Evolutionary conservation across 2,113 vertebrate species (phyloP).

Genomic region (Pomatostomus ruficeps): DNA sequence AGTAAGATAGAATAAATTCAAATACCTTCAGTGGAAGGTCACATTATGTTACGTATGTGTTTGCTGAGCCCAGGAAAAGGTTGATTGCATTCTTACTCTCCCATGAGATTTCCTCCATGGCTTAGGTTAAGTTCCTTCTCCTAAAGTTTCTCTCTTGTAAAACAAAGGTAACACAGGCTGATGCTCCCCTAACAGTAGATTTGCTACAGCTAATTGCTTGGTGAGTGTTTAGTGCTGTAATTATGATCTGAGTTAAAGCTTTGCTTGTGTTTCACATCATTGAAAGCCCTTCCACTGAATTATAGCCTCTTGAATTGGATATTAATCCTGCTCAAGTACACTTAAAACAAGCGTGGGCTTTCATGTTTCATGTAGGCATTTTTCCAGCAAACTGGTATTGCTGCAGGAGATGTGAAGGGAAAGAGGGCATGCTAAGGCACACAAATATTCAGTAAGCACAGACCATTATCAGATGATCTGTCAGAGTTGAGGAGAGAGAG

Average conservation of each 20-base stretch:
- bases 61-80: not conserved
- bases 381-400: not conserved
- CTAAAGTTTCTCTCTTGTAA: not conserved
- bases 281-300: constrained; percentile 30
- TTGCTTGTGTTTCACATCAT: constrained; percentile 51
- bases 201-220: constrained; percentile 45
- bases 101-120: not conserved
- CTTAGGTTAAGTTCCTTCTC: not conserved
- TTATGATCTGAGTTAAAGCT: constrained; percentile 42
- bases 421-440: not conserved
- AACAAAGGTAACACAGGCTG: not conserved
- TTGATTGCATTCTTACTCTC: not conserved
- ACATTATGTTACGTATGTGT: not conserved
- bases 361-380: not conserved
- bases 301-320: not conserved
- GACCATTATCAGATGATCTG: not conserved
- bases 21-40: not conserved
- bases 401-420: not conserved
- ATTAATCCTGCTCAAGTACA: constrained; percentile 40
- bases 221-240: constrained; percentile 13
- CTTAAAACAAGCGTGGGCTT: not conserved
- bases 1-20: not conserved
- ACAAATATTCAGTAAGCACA: not conserved
- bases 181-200: not conserved
- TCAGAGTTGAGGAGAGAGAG: not conserved